Evolutionary conservation across 2,113 vertebrate genomes (phyloP).

Genomic region (Orcinus orca): DNA sequence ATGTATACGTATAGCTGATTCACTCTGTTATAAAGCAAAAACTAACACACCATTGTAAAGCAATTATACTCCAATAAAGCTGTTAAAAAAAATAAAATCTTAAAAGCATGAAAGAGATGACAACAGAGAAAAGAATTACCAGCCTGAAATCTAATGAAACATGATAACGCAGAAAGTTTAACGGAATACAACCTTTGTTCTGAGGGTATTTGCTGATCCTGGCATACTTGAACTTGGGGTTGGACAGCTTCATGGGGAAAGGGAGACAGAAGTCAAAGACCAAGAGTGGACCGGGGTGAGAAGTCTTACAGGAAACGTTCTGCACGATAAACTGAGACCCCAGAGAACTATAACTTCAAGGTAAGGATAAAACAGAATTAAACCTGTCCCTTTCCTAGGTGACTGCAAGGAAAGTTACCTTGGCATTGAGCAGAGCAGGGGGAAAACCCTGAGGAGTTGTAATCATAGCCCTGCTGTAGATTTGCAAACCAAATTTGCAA

Average conservation of each 20-base stretch:
- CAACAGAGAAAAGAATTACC: neutral
- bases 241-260: neutral
- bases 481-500: neutral
- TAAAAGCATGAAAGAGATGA: conserved; percentile 2
- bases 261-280: neutral
- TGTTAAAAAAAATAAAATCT: neutral
- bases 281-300: neutral
- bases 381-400: neutral
- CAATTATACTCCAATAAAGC: too few relatives aligned
- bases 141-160: neutral
- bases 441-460: neutral
- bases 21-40: too few relatives aligned
- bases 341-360: neutral
- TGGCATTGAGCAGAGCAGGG: neutral
- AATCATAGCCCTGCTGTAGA: neutral
- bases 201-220: neutral
- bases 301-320: neutral
- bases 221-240: neutral
- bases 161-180: neutral
- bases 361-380: neutral
- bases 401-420: neutral
- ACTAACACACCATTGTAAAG: too few relatives aligned
- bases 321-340: neutral
- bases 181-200: neutral
- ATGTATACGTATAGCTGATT: too few relatives aligned